These are phyloP conservation scores for Scaptodrosophila lebanonensis DNA, from an alignment of 1,140 invertebrate species.

Conservation along the genomic window DNA sequence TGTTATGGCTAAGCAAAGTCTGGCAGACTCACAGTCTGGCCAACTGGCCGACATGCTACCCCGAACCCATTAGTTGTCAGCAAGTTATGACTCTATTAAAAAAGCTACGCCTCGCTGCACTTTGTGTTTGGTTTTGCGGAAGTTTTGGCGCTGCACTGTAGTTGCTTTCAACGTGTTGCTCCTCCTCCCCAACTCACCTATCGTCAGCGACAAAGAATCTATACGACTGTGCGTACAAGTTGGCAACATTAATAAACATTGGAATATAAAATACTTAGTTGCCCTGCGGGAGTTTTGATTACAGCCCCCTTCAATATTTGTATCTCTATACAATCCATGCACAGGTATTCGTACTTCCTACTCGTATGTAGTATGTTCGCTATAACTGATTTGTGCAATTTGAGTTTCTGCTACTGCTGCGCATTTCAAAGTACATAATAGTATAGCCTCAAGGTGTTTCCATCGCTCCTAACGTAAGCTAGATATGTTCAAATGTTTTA, in stretches of 20 bases:
- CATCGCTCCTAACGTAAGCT: slow-evolving; percentile 3
- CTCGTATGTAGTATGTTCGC: no score
- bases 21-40: slow-evolving; percentile 1
- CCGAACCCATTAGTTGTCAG: slow-evolving; percentile 60
- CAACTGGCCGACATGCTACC: slow-evolving; percentile 18
- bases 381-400: no score
- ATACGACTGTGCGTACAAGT: slow-evolving; percentile 7
- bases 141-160: slow-evolving; percentile 19
- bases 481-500: slow-evolving; percentile 45
- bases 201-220: background rate
- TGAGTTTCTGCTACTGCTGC: background rate
- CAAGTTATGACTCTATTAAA: slow-evolving; percentile 74
- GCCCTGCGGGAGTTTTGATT: slow-evolving; percentile 45
- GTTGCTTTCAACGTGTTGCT: slow-evolving; percentile 35
- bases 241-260: slow-evolving; percentile 36
- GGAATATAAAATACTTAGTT: slow-evolving; percentile 37
- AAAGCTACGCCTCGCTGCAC: slow-evolving; percentile 65
- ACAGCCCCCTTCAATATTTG: slow-evolving; percentile 24
- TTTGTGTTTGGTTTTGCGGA: slow-evolving; percentile 24
- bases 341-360: no score
- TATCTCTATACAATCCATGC: no score
- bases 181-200: slow-evolving; percentile 20
- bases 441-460: slow-evolving; percentile 29
- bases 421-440: slow-evolving; percentile 17
- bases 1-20: slow-evolving; percentile 54